Evolutionary conservation across 2,113 vertebrate genomes (phyloP), one percentile per base, ranked within the genome.

Genomic region (Oryzias woworae): DNA sequence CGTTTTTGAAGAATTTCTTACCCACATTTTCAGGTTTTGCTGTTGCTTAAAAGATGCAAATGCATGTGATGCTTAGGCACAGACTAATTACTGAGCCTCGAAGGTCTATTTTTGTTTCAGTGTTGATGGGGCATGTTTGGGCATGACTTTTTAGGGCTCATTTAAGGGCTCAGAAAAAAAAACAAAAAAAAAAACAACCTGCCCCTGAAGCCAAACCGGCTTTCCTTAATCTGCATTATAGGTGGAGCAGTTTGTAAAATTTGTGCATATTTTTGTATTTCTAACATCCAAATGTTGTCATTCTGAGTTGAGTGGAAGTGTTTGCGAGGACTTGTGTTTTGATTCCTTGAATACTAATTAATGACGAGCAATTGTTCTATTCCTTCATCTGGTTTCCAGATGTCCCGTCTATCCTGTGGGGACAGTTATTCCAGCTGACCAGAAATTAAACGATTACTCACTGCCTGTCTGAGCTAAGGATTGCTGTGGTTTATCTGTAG

Each of bases 371-470:
- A 45, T 17, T 66, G 14, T 13, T 0, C 24, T 22, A 36, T 31
- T 24, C 48, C 46, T 7, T 65, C 13, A 55, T 84, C 80, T 87
- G 84, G 55, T 18, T 58, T 55, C 77, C 72, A 88, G 55, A 66
- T 84, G 84, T 77, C 24, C 41, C n/a, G 16, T 7, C 47, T 42
- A 51, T 69, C 72, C 66, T 52, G 1, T 52, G 65, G 79, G 62
- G 22, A 73, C 47, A 43, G 4, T 53, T 71, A 54, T 53, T 20
- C 62, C 73, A 66, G 18, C 53, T 31, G 20, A 50, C 48, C 22
- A n/a, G 50, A 31, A 41, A 47, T 22, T 44, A 45, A 85, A 77
- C 45, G 59, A 58, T 75, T 24, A 73, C 23, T 10, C 7, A 24
- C 48, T 13, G 41, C 17, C n/a, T 48, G 18, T 61, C 54, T 60